Conservation (phyloP, 2,113 vertebrate species). For the Psophia crepitans region DNA sequence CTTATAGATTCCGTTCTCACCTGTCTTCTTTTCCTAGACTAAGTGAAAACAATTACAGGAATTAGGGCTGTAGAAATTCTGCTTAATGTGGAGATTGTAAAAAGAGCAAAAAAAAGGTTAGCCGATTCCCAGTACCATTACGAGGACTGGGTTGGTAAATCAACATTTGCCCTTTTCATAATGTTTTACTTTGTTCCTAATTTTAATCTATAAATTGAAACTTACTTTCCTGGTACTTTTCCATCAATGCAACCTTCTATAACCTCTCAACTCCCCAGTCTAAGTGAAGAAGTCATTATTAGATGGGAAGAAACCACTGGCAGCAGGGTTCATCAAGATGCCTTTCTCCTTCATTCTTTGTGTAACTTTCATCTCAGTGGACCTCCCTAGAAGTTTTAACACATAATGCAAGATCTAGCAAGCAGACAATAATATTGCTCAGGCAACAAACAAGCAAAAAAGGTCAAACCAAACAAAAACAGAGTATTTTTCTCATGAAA, state of each 20-base stretch:
- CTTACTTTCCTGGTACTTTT: neutral
- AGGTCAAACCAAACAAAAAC: neutral
- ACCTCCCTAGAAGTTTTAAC: neutral
- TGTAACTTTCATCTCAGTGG: neutral
- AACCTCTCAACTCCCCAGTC: neutral
- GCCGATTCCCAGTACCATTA: neutral
- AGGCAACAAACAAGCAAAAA: neutral
- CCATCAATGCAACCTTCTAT: neutral
- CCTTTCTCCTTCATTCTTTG: neutral
- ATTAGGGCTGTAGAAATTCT: neutral
- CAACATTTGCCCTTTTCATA: neutral
- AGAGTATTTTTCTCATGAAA: neutral
- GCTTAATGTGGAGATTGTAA: neutral
- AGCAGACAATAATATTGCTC: neutral
- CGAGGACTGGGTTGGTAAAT: neutral
- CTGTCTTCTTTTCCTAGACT: neutral
- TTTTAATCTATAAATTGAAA: neutral
- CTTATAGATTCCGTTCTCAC: neutral
- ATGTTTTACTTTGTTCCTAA: neutral
- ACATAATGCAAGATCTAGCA: neutral
- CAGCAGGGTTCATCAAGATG: neutral
- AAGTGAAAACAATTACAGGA: neutral
- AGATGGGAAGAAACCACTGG: neutral
- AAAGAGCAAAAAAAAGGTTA: neutral
- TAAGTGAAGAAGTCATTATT: neutral